phyloP scores from a whole-genome alignment of 2,113 vertebrate genomes.

The Erythrolamprus reginae region DNA sequence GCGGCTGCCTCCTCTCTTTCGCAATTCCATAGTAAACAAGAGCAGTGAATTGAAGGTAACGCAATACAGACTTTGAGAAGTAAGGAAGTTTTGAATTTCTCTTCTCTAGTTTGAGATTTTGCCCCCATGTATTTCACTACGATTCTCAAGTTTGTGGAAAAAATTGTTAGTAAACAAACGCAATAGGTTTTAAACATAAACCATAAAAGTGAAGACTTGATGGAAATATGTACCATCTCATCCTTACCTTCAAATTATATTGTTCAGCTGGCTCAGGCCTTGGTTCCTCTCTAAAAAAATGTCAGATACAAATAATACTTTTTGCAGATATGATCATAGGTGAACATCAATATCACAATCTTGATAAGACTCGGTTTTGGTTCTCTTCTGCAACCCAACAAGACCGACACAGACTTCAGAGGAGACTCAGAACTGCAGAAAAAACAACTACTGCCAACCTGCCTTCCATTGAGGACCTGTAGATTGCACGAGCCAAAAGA shows the following conservation, averaged over 20 bases:
- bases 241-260: background rate
- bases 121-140: background rate
- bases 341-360: background rate
- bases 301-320: background rate
- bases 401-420: no score
- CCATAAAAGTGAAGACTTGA: background rate
- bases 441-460: no score
- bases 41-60: background rate
- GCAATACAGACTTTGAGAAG: slow-evolving; percentile 20
- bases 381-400: no score
- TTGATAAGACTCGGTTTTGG: background rate
- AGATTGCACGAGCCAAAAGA: no score
- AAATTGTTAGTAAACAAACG: background rate
- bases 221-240: background rate
- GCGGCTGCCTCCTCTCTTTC: background rate
- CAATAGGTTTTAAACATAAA: background rate
- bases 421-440: no score
- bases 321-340: background rate
- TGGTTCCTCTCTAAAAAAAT: slow-evolving; percentile 7
- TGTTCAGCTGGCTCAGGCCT: slow-evolving; percentile 9
- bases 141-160: background rate
- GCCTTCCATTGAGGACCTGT: no score
- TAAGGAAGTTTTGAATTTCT: slow-evolving; percentile 3
- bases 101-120: background rate
- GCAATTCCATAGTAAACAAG: slow-evolving; percentile 5